Evolutionary conservation across 2,888 invertebrate genomes (phyloP), one percentile per base, ranked within the genome.

Genomic region (Quadriops clusia): DNA sequence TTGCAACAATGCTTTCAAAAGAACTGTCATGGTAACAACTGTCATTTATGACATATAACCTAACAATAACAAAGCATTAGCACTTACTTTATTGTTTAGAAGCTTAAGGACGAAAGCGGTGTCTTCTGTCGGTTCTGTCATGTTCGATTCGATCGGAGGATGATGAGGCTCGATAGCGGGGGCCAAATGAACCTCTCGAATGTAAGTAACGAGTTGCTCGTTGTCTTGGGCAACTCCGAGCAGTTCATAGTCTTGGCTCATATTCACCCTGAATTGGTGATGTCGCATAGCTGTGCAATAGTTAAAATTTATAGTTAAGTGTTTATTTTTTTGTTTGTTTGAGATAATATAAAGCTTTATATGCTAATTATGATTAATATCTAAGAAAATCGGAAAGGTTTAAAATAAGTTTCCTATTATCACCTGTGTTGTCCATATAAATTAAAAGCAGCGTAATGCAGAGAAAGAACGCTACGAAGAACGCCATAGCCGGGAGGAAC

Each of bases 341-440:
- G n/a, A n/a, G n/a, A n/a, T n/a, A n/a, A n/a, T n/a, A n/a, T n/a
- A n/a, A n/a, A n/a, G n/a, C n/a, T 3, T 11, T 25, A 9, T 28
- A 12, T n/a, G 9, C 8, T 25, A n/a, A 8, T 24, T 9, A 10
- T 5, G 5, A 5, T 5, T 10, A 21, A 21, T 21, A 5, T 3
- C 9, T 10, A 21, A 21, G 18, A 5, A 34, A 27, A 10, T 13
- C 24, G 7, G 17, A 12, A 24, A 24, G 4, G n/a, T 8, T 11
- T 23, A 7, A 6, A 8, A 18, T 18, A 18, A 18, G 18, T 18
- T n/a, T 17, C 13, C 4, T 22, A 15, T 23, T 37, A 39, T 68
- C 59, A 82, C 82, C 81, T 61, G 74, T 78, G 45, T 78, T 80
- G 56, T 83, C 79, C 76, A 82, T 82, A 58, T 82, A 83, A 43